These are phyloP conservation scores for Lasioglossum malachurum DNA, from an alignment of 2,888 invertebrate species.

Conservation along the genomic window DNA sequence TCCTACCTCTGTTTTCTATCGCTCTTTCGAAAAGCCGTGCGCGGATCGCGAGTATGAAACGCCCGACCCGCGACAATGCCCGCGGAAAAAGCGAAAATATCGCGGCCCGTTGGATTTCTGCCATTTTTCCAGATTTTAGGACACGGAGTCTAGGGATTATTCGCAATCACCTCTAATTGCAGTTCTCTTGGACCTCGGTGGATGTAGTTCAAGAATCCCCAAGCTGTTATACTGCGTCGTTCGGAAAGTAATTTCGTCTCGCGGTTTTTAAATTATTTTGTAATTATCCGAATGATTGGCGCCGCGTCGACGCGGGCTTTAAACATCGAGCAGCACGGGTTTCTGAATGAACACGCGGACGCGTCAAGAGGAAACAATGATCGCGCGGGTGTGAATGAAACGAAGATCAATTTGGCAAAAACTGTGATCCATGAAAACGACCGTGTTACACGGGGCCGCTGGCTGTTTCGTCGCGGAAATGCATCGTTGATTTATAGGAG, in stretches of 20 bases:
- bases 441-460: constrained; percentile 1
- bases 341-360: neutral
- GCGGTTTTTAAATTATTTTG: too few relatives aligned
- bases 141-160: neutral
- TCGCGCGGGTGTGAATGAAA: neutral
- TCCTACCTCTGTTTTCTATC: neutral
- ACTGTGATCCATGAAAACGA: constrained; percentile 5
- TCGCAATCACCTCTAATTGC: neutral
- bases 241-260: too few relatives aligned
- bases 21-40: neutral
- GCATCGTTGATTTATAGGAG: constrained; percentile 32
- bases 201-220: neutral
- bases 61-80: neutral
- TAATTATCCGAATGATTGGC: neutral
- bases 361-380: neutral
- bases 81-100: neutral
- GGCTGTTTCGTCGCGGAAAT: constrained; percentile 28
- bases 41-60: neutral
- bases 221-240: too few relatives aligned
- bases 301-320: neutral
- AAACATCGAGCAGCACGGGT: neutral
- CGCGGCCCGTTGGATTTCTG: neutral
- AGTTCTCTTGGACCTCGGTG: neutral
- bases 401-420: constrained; percentile 13
- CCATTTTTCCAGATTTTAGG: neutral